A percentile compares a stretch with the other conserved stretches of the same genome.
Evolutionary conservation across 2,113 vertebrate genomes (phyloP).

Genomic region (Oriolus oriolus): DNA sequence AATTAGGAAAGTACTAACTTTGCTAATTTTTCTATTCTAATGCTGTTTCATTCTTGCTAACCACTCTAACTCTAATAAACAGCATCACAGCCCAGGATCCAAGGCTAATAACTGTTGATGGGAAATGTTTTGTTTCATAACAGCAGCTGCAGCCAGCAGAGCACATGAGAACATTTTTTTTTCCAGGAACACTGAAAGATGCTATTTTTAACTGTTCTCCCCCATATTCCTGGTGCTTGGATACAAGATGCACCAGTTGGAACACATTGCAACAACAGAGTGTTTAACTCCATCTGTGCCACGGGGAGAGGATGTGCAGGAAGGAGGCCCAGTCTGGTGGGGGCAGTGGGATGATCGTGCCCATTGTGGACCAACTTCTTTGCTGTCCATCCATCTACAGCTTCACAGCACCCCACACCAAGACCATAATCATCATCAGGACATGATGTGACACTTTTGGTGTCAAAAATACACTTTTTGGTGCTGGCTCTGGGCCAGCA

Average conservation of each 20-base stretch:
- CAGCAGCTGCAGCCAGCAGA: neutral
- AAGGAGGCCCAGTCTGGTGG: neutral
- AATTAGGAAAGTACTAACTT: neutral
- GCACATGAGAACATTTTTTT: constrained; percentile 23
- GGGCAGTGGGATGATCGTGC: rapidly evolving
- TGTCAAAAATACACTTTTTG: neutral
- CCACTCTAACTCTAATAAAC: neutral
- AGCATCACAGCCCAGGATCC: neutral
- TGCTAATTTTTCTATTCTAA: neutral
- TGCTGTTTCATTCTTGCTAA: neutral
- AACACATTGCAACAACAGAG: neutral
- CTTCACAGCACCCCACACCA: neutral
- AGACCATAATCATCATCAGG: no score
- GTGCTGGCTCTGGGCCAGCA: neutral
- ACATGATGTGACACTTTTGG: rapidly evolving
- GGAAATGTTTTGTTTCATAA: constrained; percentile 53
- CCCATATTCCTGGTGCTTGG: neutral
- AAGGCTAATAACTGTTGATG: neutral
- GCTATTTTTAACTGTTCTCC: constrained; percentile 46
- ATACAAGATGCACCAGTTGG: neutral
- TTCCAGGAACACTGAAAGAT: neutral
- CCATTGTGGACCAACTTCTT: neutral
- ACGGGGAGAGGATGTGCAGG: neutral
- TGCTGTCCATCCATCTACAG: neutral
- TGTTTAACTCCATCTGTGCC: neutral